Evolutionary conservation across 2,888 invertebrate species (phyloP).

Genomic region (Melieria crassipennis): DNA sequence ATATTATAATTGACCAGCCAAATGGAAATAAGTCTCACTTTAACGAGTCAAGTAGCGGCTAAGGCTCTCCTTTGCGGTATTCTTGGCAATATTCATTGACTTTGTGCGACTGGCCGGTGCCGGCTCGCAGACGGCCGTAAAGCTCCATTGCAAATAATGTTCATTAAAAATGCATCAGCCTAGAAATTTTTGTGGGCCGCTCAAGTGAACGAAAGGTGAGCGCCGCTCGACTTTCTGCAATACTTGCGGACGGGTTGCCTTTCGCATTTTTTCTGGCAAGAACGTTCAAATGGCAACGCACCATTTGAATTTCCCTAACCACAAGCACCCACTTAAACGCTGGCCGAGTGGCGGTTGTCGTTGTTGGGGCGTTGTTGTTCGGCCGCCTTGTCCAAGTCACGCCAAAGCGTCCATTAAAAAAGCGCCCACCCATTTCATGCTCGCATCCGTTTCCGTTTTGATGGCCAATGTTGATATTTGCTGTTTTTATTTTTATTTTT

Average conservation of each 20-base stretch:
- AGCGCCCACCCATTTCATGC: constrained; percentile 17
- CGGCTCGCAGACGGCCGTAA: background rate
- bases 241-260: constrained; percentile 18
- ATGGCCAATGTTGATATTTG: constrained; percentile 32
- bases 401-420: background rate
- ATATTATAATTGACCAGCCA: constrained; percentile 58
- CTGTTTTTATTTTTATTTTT: constrained; percentile 29
- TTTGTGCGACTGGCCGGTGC: background rate
- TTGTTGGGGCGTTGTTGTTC: background rate
- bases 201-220: constrained; percentile 21
- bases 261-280: constrained; percentile 8
- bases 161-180: constrained; percentile 38
- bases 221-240: constrained; percentile 4
- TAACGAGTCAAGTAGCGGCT: constrained; percentile 3
- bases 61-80: background rate
- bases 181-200: constrained; percentile 27
- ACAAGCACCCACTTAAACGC: constrained; percentile 13
- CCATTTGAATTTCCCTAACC: constrained; percentile 13
- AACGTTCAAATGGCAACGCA: constrained; percentile 12
- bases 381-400: no score
- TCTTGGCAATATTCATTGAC: constrained; percentile 13
- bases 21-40: constrained; percentile 54
- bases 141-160: constrained; percentile 18
- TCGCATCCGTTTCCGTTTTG: constrained; percentile 21
- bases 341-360: background rate